These are phyloP conservation scores for Gymnobelideus leadbeateri DNA, from an alignment of 2,113 vertebrate genomes.

Conservation along the genomic window DNA sequence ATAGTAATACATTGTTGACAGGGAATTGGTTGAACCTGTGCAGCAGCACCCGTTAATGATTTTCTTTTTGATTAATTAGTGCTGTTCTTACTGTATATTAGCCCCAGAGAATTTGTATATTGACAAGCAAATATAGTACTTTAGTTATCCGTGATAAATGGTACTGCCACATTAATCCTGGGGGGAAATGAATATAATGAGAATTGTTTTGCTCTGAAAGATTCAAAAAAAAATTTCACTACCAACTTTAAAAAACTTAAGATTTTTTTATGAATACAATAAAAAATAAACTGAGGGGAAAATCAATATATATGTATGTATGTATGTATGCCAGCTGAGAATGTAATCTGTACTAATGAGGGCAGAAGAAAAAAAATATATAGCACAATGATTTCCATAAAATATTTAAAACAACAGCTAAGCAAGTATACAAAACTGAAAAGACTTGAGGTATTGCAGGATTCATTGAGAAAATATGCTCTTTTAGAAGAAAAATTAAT, in stretches of 20 bases:
- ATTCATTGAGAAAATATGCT: conserved; percentile 43
- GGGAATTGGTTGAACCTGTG: background rate
- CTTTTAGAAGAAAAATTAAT: conserved; percentile 57
- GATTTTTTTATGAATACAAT: background rate
- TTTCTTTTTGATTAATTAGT: background rate
- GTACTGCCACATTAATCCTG: background rate
- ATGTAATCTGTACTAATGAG: background rate
- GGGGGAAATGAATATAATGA: background rate
- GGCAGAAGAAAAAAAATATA: background rate
- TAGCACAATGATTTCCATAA: conserved; percentile 16
- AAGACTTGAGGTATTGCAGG: conserved; percentile 25
- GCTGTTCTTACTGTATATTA: background rate
- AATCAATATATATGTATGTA: too few relatives aligned
- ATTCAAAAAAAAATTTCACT: background rate
- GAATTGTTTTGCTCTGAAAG: background rate
- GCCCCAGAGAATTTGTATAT: background rate
- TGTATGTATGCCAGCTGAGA: background rate
- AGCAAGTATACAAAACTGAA: conserved; percentile 27
- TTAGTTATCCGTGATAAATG: background rate
- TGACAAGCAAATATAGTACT: background rate
- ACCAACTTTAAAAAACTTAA: background rate
- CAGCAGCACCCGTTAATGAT: background rate
- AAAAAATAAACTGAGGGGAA: background rate
- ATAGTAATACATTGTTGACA: background rate
- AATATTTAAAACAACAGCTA: conserved; percentile 19